Conservation (phyloP, 2,888 invertebrate species). For the Athetis lepigone region DNA sequence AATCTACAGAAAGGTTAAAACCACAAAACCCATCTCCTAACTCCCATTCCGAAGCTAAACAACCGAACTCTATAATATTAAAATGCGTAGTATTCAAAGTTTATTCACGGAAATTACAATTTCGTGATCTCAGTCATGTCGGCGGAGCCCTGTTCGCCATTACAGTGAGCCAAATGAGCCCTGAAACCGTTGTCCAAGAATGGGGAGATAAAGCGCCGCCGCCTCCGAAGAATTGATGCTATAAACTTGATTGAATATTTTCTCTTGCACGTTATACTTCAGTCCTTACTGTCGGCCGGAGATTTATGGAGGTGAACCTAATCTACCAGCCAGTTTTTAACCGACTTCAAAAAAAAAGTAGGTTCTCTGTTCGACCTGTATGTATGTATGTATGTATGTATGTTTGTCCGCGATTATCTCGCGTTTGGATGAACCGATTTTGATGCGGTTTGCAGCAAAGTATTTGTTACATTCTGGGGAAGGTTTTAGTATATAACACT, state of each 20-base stretch:
- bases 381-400: too few species aligned
- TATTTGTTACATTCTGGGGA: too few species aligned
- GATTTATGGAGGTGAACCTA: conserved; percentile 64
- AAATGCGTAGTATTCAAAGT: conserved; percentile 32
- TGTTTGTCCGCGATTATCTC: too few species aligned
- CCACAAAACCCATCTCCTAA: conserved; percentile 4
- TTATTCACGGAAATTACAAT: conserved; percentile 62
- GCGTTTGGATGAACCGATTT: too few species aligned
- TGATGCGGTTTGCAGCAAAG: too few species aligned
- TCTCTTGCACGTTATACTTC: conserved; percentile 68
- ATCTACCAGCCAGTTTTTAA: conserved; percentile 58
- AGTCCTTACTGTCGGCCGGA: conserved; percentile 53
- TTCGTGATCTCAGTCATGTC: conserved; percentile 55
- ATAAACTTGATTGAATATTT: conserved; percentile 85
- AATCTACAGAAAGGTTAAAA: neutral
- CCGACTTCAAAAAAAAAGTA: too few species aligned
- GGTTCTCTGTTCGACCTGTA: too few species aligned
- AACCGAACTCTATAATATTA: conserved; percentile 17
- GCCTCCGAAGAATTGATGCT: conserved; percentile 69
- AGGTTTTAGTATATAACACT: too few species aligned
- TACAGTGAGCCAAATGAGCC: conserved; percentile 72
- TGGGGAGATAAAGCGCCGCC: conserved; percentile 67
- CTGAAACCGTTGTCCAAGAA: conserved; percentile 67
- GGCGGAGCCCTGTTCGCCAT: conserved; percentile 60
- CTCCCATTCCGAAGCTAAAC: neutral